Evolutionary conservation across 2,113 vertebrate species (phyloP).

Genomic region (Neolamprologus toae): DNA sequence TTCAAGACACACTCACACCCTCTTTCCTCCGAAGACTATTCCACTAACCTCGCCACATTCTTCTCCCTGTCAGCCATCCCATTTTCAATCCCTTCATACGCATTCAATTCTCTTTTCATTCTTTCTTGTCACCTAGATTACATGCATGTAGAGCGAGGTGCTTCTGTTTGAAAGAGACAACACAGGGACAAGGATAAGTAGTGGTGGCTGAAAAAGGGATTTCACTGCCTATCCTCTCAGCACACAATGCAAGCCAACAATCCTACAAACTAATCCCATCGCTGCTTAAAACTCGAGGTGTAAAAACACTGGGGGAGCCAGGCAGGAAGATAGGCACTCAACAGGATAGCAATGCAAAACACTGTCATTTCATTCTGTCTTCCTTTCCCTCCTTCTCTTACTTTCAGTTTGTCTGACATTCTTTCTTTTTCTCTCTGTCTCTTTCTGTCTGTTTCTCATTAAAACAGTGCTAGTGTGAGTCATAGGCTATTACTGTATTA

Average conservation of each 20-base stretch:
- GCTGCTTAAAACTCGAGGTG: slow-evolving; percentile 62
- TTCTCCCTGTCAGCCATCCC: slow-evolving; percentile 24
- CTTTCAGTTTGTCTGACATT: not conserved
- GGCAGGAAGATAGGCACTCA: slow-evolving; percentile 19
- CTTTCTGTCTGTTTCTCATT: slow-evolving; percentile 30
- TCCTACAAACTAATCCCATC: slow-evolving; percentile 73
- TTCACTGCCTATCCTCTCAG: slow-evolving; percentile 67
- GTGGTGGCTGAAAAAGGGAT: slow-evolving; percentile 73
- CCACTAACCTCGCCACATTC: slow-evolving; percentile 2
- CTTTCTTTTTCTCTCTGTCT: not conserved
- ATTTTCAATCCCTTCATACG: slow-evolving; percentile 52
- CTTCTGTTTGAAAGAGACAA: slow-evolving; percentile 66
- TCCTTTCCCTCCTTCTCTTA: not conserved
- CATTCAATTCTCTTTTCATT: slow-evolving; percentile 58
- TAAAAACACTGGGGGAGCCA: slow-evolving; percentile 46
- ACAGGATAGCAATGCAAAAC: not conserved
- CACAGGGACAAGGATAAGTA: slow-evolving; percentile 68
- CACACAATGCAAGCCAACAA: slow-evolving; percentile 70
- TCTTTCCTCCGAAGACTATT: not conserved
- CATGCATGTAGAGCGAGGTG: slow-evolving; percentile 65
- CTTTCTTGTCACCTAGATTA: slow-evolving; percentile 71
- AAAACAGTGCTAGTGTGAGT: slow-evolving; percentile 57
- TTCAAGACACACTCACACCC: not conserved
- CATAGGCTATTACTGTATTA: slow-evolving; percentile 63
- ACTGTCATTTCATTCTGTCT: slow-evolving; percentile 3